Base-by-base conservation (phyloP, 2,113 vertebrate species). In the Oryctolagus cuniculus region DNA sequence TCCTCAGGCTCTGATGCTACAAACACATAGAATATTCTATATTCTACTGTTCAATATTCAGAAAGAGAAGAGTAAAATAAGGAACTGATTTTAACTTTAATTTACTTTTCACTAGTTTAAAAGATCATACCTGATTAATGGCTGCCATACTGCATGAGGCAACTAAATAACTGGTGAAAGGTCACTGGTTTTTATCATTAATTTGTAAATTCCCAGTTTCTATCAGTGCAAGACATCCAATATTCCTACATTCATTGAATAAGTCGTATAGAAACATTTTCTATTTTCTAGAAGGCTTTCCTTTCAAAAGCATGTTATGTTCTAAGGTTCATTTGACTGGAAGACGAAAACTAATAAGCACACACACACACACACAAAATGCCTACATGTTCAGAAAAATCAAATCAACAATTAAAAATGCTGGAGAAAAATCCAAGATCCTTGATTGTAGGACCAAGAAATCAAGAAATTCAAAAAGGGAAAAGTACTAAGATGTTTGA, bases 401-500 rank as follows among this genome's bases (percentile, higher is more conserved):
- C 49, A 97, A 77, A 69, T 81, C 83, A 83, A 15, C 79, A 61
- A 82, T 19, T 73, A 7, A 36, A 96, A 80, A 0, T 80, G 25
- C 29, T 49, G 61, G 25, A 82, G 51, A 81, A 89, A 94, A 91
- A 75, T 9, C 25, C 61, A 91, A 94, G 36, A 38, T 38, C 8
- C 38, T 64, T 82, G 17, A 3, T 90, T 92, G 77, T 64, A 83
- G 7, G 93, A 93, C 36, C 58, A 89, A 92, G 53, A 34, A 86
- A 88, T 88, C 38, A 67, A 90, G 55, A 84, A 92, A 93, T 81
- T 93, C 55, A 21, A 88, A 80, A 91, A 49, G 36, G 70, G 55
- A 90, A 96, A 84, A 77, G 31, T 72, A 95, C 34, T 82, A 84
- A 13, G 72, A 93, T 89, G 29, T 82, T 11, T 67, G 27, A 91